These are phyloP conservation scores for Odocoileus virginianus DNA, from an alignment of 2,113 vertebrate genomes.

Conservation along the genomic window DNA sequence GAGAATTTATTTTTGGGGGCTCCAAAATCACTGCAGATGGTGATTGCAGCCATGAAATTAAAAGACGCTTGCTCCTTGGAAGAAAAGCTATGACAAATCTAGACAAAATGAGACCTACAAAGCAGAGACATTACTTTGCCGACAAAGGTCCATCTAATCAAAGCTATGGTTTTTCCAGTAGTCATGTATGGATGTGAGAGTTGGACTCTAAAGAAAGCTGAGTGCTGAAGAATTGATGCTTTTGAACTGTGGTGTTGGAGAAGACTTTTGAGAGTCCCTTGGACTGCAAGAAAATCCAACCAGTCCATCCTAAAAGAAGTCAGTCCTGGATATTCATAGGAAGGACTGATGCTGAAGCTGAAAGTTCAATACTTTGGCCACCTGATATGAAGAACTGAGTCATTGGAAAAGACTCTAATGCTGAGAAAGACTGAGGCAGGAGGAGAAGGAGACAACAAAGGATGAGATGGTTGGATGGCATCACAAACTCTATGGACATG, in stretches of 20 bases:
- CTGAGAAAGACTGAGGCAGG: not conserved
- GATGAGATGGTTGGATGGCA: not conserved
- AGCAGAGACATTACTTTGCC: not conserved
- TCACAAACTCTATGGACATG: not conserved
- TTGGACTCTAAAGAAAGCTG: not conserved
- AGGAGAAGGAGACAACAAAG: not conserved
- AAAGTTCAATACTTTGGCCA: not conserved
- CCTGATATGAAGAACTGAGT: not conserved
- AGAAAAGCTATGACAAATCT: not conserved
- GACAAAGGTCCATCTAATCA: not conserved
- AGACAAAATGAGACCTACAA: not conserved
- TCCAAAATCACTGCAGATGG: not conserved
- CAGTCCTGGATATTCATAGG: not conserved
- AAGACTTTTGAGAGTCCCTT: not conserved
- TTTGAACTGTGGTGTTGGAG: not conserved
- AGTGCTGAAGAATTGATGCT: not conserved
- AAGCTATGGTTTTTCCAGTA: not conserved
- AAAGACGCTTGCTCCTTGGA: not conserved
- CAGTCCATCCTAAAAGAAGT: not conserved
- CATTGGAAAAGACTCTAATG: not conserved
- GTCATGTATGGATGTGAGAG: not conserved
- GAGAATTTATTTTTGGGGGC: fast-evolving
- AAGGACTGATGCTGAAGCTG: not conserved
- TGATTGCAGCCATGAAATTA: not conserved
- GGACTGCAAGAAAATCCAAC: not conserved